A percentile compares a stretch with the other conserved stretches of the same genome.
phyloP scores from a whole-genome alignment of 2,797 vertebrate species.

The Megaceryle alcyon region DNA sequence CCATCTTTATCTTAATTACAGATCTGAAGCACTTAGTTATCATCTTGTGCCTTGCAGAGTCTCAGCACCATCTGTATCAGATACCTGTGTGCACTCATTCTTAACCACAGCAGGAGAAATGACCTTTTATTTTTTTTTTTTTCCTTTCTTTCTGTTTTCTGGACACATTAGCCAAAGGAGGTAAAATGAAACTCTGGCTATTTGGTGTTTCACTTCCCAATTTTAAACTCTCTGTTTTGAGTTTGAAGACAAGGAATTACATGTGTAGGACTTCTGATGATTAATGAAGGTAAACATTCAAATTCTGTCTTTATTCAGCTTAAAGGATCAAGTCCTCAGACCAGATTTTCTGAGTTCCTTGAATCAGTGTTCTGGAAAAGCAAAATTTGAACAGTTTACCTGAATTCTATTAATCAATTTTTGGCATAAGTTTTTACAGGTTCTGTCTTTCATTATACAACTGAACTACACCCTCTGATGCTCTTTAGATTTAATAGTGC shows the following conservation, averaged over 20 bases:
- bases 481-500: background rate
- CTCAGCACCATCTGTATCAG: background rate
- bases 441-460: background rate
- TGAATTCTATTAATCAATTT: background rate
- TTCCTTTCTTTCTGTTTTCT: background rate
- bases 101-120: background rate
- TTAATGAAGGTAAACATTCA: background rate
- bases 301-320: background rate
- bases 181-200: background rate
- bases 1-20: constrained; percentile 11
- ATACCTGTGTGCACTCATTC: background rate
- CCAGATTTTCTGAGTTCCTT: background rate
- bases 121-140: background rate
- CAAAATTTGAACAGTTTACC: background rate
- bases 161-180: background rate
- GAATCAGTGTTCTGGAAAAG: background rate
- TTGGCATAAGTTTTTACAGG: background rate
- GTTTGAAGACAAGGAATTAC: background rate
- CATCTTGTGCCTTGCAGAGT: background rate
- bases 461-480: background rate
- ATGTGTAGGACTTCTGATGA: background rate
- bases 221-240: background rate
- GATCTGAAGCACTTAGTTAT: background rate
- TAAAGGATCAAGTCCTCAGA: background rate
- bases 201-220: background rate